Evolutionary conservation across 2,888 invertebrate species (phyloP), one percentile per base, ranked within the genome.

Genomic region (Drosophila stalkeri): DNA sequence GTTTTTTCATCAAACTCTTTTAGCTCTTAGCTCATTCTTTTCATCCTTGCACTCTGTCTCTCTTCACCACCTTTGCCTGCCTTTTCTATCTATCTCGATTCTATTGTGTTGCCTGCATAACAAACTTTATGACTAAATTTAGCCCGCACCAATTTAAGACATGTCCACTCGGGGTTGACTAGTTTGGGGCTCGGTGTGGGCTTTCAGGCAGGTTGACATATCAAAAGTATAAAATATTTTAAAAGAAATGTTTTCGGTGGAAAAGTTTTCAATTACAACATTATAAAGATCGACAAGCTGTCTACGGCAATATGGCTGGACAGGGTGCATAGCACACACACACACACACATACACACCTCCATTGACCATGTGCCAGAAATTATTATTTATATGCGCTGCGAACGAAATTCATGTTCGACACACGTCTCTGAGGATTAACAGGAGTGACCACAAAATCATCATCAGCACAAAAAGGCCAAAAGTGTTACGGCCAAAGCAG

Each of bases 261-360:
- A 80, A 85, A 86, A 89, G 90, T 86, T 91, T 91, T 91, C 92
- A 92, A 92, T 91, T 91, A 92, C 92, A 90, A 87, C 91, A 91
- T 92, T 92, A 92, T 92, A 92, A 91, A 92, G 92, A 92, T 92
- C 91, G 92, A 92, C 92, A 92, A 92, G 91, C 92, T 92, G 92
- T 92, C 92, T 90, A 77, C 83, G 84, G 84, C 90, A 91, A 89
- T 89, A 86, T 86, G 80, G 83, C 77, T 62, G 79, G 68, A 73
- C 77, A 61, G 56, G 55, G 69, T 59, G 63, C 69, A 23, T 71
- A 71, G 73, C 51, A 55, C 68, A 61, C 54, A 54, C 64, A 54
- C 37, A 54, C 41, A 56, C 41, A 56, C 39, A 63, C 57, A 71
- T 16, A 61, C 55, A 52, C 16, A 20, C 39, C 55, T 41, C 63